Evolutionary conservation across 2,888 invertebrate species (phyloP).

Genomic region (Metallyticus violacea): DNA sequence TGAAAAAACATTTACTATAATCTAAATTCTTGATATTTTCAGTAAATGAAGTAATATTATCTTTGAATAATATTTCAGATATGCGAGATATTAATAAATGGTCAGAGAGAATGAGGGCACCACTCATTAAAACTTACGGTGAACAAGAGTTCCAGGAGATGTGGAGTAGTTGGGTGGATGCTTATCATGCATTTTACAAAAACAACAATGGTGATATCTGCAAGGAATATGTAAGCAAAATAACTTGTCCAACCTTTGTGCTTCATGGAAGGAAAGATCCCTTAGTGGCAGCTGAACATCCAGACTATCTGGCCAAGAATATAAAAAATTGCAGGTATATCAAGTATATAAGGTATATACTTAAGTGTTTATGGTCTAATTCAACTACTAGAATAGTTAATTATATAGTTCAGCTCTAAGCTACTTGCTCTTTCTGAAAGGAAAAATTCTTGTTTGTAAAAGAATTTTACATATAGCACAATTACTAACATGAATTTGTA

Average conservation of each 20-base stretch:
- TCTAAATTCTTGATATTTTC: not conserved
- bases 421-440: no score
- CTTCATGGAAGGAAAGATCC: conserved; percentile 82
- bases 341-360: no score
- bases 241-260: conserved; percentile 74
- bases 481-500: no score
- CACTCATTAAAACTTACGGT: conserved; percentile 72
- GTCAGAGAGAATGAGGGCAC: conserved; percentile 74
- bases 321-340: conserved; percentile 54
- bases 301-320: conserved; percentile 64
- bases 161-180: conserved; percentile 73
- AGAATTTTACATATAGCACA: no score
- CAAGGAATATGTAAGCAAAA: conserved; percentile 57
- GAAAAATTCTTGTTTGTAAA: no score
- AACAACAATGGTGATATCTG: conserved; percentile 71
- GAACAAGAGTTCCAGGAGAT: conserved; percentile 63
- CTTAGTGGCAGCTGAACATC: conserved; percentile 71
- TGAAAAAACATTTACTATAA: no score
- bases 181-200: conserved; percentile 55
- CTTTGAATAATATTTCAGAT: conserved; percentile 48
- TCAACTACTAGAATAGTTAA: no score
- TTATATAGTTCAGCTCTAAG: no score
- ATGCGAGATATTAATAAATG: conserved; percentile 71
- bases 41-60: not conserved
- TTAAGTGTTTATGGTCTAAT: no score